These are phyloP conservation scores for Habropoda laboriosa DNA, from an alignment of 1,140 invertebrate species.

Conservation along the genomic window DNA sequence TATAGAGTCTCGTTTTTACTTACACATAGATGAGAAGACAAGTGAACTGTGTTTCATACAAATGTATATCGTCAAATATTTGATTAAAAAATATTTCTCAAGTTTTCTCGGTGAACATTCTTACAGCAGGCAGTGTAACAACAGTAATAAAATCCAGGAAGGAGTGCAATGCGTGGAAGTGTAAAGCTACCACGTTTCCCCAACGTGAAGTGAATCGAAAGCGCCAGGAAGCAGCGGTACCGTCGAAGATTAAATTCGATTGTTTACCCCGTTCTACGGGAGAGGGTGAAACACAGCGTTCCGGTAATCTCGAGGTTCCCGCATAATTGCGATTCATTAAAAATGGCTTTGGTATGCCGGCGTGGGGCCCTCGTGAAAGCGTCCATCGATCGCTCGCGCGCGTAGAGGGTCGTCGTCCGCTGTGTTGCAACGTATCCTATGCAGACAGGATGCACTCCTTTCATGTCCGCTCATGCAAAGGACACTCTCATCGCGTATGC, in stretches of 20 bases:
- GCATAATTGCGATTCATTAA: constrained; percentile 49
- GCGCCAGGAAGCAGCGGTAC: background rate
- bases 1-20: no score
- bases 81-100: no score
- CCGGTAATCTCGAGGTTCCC: constrained; percentile 11
- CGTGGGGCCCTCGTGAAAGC: constrained; percentile 23
- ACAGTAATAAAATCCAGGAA: background rate
- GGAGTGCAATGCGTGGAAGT: no score
- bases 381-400: constrained; percentile 28
- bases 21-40: no score
- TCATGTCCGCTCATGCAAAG: constrained; percentile 47
- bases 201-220: no score
- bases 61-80: no score
- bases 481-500: constrained; percentile 52
- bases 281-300: background rate
- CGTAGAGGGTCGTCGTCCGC: constrained; percentile 30
- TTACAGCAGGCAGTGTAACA: no score
- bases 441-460: constrained; percentile 54
- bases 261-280: background rate
- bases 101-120: no score
- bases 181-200: background rate
- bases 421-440: constrained; percentile 38
- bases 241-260: constrained; percentile 30
- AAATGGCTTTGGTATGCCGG: constrained; percentile 41
- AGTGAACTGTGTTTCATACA: no score